Evolutionary conservation across 2,113 vertebrate genomes (phyloP).

Genomic region (Ancistrus triradiatus): DNA sequence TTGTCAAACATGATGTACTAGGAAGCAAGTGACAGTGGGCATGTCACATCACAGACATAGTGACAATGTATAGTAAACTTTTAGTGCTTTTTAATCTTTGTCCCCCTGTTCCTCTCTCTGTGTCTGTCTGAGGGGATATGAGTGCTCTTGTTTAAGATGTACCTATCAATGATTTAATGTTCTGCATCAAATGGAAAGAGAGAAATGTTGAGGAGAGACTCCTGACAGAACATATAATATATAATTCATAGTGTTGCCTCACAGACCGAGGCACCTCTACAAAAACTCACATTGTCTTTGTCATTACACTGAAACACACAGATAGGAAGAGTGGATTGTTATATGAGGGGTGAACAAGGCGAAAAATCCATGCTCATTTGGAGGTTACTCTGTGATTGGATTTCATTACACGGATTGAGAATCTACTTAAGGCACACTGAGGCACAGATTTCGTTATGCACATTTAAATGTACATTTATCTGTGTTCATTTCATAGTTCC

Average conservation of each 20-base stretch:
- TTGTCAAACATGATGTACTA: neutral
- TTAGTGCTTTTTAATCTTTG: conserved; percentile 47
- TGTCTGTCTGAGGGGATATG: conserved; percentile 65
- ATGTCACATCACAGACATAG: neutral
- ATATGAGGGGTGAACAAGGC: no score
- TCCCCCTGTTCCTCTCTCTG: conserved; percentile 45
- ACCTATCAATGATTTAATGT: conserved; percentile 71
- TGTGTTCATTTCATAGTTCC: no score
- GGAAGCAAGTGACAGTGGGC: neutral
- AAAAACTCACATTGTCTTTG: neutral
- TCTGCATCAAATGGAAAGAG: conserved; percentile 59
- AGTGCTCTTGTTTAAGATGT: conserved; percentile 64
- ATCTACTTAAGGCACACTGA: no score
- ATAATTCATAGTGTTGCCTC: conserved; percentile 68
- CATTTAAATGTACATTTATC: no score
- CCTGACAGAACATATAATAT: conserved; percentile 56
- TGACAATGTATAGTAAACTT: conserved; percentile 1
- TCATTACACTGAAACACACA: conserved; percentile 12
- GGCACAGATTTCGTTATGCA: no score
- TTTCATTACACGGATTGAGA: no score
- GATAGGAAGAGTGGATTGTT: neutral
- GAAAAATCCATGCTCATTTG: no score
- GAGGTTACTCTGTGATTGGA: no score
- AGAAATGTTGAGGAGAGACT: conserved; percentile 58
- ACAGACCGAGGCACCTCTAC: conserved; percentile 34